Percentiles rank a stretch among this genome's conserved stretches.
Evolutionary conservation across 2,113 vertebrate genomes (phyloP).

Genomic region (Arothron firmamentum): DNA sequence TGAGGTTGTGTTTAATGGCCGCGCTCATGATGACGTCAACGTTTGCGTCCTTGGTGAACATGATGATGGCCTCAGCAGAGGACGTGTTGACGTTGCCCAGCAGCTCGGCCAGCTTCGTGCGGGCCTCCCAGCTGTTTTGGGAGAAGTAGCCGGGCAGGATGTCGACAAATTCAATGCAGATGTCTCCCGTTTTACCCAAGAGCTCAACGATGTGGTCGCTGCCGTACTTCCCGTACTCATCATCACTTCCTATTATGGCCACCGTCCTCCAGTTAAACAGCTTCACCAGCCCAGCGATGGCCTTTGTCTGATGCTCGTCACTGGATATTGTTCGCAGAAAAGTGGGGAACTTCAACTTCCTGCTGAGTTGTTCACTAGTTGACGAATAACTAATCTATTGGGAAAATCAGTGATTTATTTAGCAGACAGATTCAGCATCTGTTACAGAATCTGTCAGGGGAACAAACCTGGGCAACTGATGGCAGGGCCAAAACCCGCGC

Average conservation of each 20-base stretch:
- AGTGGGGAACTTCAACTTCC: conserved; percentile 61
- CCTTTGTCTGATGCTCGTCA: conserved; percentile 52
- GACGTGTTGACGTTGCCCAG: conserved; percentile 1
- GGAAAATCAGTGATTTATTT: conserved; percentile 9
- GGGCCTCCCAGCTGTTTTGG: not conserved
- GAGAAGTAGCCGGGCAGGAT: conserved; percentile 45
- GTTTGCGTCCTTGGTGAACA: conserved; percentile 50
- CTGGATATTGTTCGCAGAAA: conserved; percentile 60
- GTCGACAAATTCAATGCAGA: conserved; percentile 52
- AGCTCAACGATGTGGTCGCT: conserved; percentile 6
- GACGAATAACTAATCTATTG: conserved; percentile 56
- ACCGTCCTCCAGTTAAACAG: conserved; percentile 50
- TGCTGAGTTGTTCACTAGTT: conserved; percentile 59
- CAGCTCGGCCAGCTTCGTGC: not conserved
- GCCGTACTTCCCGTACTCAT: conserved; percentile 63
- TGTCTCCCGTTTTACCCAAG: not conserved
- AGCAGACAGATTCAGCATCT: not conserved
- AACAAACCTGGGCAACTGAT: conserved; percentile 61
- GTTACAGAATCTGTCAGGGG: no score
- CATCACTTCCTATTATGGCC: conserved; percentile 61
- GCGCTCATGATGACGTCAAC: conserved; percentile 31
- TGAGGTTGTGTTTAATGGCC: conserved; percentile 21
- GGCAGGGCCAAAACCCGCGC: conserved; percentile 54
- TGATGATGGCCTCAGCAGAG: conserved; percentile 53
- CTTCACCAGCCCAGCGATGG: conserved; percentile 47